A percentile compares a stretch with the other conserved stretches of the same genome.
These are phyloP conservation scores for Myodes glareolus DNA, from an alignment of 2,113 vertebrate species.

Conservation along the genomic window DNA sequence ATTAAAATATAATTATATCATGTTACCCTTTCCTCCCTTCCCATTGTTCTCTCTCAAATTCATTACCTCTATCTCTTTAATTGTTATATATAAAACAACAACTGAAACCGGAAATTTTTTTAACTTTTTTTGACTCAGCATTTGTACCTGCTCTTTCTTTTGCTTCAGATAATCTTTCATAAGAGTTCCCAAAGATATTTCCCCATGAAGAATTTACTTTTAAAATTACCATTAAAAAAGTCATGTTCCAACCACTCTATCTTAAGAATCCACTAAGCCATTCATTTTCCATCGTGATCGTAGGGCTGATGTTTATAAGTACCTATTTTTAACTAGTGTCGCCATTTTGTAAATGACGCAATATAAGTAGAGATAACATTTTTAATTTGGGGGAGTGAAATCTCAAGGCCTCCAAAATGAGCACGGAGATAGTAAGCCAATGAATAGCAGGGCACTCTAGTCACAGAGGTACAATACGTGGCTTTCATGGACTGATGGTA, in stretches of 20 bases:
- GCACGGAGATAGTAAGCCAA: background rate
- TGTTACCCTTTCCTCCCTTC: background rate
- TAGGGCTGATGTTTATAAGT: background rate
- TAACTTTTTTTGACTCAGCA: background rate
- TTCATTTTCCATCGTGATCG: background rate
- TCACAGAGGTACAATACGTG: background rate
- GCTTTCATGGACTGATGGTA: background rate
- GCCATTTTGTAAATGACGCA: conserved; percentile 3
- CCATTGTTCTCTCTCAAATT: background rate
- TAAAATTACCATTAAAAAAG: background rate
- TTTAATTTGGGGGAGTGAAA: background rate
- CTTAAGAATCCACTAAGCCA: background rate
- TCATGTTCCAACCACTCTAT: background rate
- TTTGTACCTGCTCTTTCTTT: background rate
- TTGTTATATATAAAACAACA: background rate
- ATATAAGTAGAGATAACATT: background rate
- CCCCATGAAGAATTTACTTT: background rate
- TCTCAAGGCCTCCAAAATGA: background rate
- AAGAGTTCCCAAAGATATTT: background rate
- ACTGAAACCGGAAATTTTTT: background rate
- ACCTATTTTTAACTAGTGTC: background rate
- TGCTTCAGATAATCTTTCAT: background rate
- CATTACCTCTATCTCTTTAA: background rate
- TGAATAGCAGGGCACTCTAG: background rate
- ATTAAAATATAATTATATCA: background rate